Evolutionary conservation across 2,797 vertebrate species (phyloP).

Genomic region (Gadopsis bispinosus): DNA sequence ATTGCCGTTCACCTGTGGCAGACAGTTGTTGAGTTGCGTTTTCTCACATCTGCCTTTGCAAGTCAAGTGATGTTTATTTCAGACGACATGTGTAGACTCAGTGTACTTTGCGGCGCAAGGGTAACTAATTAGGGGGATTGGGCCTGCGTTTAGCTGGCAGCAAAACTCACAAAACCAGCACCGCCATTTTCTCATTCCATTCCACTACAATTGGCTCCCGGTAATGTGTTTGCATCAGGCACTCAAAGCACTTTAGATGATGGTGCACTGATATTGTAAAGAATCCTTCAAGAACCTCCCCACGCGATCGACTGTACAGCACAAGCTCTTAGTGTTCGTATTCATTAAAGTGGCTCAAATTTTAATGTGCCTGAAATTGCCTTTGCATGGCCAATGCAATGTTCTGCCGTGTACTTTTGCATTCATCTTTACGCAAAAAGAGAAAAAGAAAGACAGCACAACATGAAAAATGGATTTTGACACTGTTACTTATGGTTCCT

Average conservation of each 20-base stretch:
- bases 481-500: not conserved
- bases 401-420: not conserved
- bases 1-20: conserved; percentile 23
- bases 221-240: conserved; percentile 66
- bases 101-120: conserved; percentile 20
- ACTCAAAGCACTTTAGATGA: conserved; percentile 65
- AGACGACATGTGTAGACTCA: too few species aligned
- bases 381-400: conserved; percentile 11
- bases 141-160: conserved; percentile 38
- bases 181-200: conserved; percentile 51
- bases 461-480: not conserved
- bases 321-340: conserved; percentile 34
- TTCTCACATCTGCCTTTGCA: conserved; percentile 53
- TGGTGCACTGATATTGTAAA: conserved; percentile 59
- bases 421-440: conserved; percentile 11
- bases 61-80: too few species aligned
- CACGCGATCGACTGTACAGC: conserved; percentile 28
- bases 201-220: conserved; percentile 33
- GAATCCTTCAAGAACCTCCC: conserved; percentile 32
- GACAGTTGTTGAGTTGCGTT: conserved; percentile 36
- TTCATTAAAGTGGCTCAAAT: conserved; percentile 48
- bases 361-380: conserved; percentile 31
- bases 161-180: conserved; percentile 46
- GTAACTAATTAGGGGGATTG: conserved; percentile 59
- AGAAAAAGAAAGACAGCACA: not conserved